Evolutionary conservation across 2,797 vertebrate species (phyloP).

Genomic region (Peromyscus eremicus): DNA sequence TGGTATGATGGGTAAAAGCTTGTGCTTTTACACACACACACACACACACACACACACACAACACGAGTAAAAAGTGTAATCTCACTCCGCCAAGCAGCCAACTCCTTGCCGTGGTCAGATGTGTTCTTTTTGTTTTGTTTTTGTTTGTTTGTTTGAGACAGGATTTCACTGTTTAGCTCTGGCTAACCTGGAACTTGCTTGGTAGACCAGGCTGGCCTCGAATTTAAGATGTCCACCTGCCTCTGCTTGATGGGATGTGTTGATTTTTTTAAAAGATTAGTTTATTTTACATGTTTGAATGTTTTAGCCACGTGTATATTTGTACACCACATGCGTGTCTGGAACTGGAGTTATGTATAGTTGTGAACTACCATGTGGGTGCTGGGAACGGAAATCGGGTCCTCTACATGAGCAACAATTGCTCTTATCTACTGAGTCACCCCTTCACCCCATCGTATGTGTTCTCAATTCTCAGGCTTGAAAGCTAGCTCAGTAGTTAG

Average conservation of each 20-base stretch:
- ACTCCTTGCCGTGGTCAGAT: background rate
- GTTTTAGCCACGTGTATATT: background rate
- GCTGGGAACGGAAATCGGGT: background rate
- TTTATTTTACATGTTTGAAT: background rate
- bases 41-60: background rate
- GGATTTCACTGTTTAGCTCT: background rate
- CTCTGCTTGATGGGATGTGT: background rate
- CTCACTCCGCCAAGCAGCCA: background rate
- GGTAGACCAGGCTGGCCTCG: background rate
- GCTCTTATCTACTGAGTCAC: no score
- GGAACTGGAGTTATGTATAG: background rate
- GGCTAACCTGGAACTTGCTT: background rate
- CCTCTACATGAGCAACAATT: background rate
- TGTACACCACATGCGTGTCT: background rate
- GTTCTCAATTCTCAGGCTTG: background rate
- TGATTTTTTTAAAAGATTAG: background rate
- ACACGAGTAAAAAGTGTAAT: no score
- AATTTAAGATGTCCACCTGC: background rate
- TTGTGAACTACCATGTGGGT: background rate
- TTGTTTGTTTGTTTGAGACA: background rate
- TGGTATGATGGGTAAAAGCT: background rate
- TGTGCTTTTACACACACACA: background rate
- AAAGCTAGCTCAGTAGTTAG: background rate
- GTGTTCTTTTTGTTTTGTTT: background rate
- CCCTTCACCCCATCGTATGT: background rate